Base-by-base conservation (phyloP, 1,140 invertebrate genomes). In the Oryctes rhinoceros region DNA sequence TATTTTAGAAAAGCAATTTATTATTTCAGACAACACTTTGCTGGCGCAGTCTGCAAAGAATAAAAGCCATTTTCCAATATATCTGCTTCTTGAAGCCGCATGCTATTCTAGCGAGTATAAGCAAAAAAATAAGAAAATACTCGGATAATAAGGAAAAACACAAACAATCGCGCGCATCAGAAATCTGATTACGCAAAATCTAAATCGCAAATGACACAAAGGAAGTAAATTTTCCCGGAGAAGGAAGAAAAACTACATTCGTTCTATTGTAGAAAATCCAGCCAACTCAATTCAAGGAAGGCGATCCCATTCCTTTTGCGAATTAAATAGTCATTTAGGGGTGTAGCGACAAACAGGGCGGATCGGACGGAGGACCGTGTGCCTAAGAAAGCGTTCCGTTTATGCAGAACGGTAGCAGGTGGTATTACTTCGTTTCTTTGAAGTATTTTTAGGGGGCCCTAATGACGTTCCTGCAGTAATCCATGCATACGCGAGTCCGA, bases 141-240 rank as follows among this genome's bases (percentile, higher is more conserved):
- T 1, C 13, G 24, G 7, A 15, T 11, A 71, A 71, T 35, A 24
- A 71, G 9, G 35, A 59, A n/a, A 6, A n/a, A n/a, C n/a, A 15
- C 53, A 59, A 35, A 35, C 20, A 71, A 37, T 0, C 20, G 0
- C 24, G 24, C 65, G 5, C 18, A 18, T 15, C 53, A 24, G 24
- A 30, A 79, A 82, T 81, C 83, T 80, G 81, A 84, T 84, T 83
- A 83, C 81, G 75, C 79, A 83, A 84, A 84, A 85, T 85, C 83
- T 84, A 83, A 85, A 84, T 85, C 82, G 83, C 84, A 84, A 85
- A 85, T 83, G 80, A 83, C 74, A 83, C 81, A 84, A 84, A 84
- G 82, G 78, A 82, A 83, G 81, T 81, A 82, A 82, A 83, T 49
- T 84, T 82, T 83, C 76, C 81, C 81, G 78, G 79, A 15, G 10